A percentile compares a stretch with the other conserved stretches of the same genome.
Conservation (phyloP, 2,113 vertebrate genomes). For the Myrmophylax atrothorax region DNA sequence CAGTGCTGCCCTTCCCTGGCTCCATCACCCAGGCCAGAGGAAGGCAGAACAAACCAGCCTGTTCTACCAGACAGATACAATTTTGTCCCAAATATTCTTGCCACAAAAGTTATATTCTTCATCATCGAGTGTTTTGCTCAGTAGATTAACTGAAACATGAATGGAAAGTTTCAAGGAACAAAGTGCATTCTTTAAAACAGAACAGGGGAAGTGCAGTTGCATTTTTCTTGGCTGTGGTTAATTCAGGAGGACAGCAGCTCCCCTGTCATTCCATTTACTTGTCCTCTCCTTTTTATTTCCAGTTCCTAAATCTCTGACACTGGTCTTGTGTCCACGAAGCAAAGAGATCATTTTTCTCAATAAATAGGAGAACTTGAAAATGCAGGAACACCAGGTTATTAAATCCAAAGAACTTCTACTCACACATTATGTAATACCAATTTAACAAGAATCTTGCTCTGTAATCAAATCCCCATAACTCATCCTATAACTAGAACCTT, state of each 20-base stretch:
- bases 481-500: background rate
- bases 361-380: background rate
- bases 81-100: background rate
- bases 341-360: conserved; percentile 10
- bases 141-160: background rate
- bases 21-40: background rate
- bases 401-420: background rate
- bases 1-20: background rate
- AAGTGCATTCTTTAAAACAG: background rate
- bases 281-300: background rate
- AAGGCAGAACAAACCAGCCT: background rate
- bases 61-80: background rate
- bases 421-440: background rate
- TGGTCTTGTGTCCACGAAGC: background rate
- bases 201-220: background rate
- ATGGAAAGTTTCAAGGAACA: background rate
- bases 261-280: background rate
- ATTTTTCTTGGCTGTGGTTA: background rate
- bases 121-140: background rate
- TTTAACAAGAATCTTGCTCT: background rate
- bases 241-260: background rate
- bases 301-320: background rate
- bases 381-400: background rate
- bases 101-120: background rate
- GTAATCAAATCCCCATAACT: conserved; percentile 18